Conservation (phyloP, 2,113 vertebrate species). For the Bettongia penicillata region DNA sequence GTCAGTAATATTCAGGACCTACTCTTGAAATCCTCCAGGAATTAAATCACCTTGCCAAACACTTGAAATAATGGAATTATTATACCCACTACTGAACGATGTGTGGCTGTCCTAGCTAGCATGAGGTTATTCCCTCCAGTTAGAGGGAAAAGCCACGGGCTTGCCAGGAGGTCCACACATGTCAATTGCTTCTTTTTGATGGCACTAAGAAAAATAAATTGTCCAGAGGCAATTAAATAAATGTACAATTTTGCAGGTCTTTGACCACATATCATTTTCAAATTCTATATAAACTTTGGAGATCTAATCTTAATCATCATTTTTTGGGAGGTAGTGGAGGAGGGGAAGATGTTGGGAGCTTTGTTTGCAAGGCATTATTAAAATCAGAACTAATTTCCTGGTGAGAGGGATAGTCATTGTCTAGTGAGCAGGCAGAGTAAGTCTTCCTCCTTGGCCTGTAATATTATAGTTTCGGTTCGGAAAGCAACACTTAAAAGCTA, state of each 20-base stretch:
- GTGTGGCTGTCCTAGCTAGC: neutral
- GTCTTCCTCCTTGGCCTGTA: conserved; percentile 33
- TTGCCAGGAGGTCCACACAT: conserved; percentile 8
- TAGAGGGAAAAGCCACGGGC: conserved; percentile 33
- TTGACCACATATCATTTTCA: neutral
- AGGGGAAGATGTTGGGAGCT: neutral
- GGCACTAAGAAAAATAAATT: conserved; percentile 26
- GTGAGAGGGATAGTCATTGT: conserved; percentile 18
- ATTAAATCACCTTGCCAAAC: conserved; percentile 77
- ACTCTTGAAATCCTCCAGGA: conserved; percentile 54
- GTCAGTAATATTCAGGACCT: conserved; percentile 71
- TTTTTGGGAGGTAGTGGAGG: neutral
- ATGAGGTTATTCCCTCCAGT: neutral
- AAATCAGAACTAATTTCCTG: conserved; percentile 38
- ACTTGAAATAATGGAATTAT: conserved; percentile 75
- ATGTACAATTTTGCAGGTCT: neutral
- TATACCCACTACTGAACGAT: conserved; percentile 11
- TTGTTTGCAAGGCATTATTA: conserved; percentile 42
- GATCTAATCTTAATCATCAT: neutral
- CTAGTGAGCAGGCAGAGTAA: neutral
- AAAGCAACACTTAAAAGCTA: conserved; percentile 79
- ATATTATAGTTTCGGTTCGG: conserved; percentile 72
- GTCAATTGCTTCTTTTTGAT: conserved; percentile 42
- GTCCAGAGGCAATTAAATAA: neutral
- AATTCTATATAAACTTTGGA: conserved; percentile 8